These are phyloP conservation scores for Endotricha flammealis DNA, from an alignment of 2,888 invertebrate species.

Conservation along the genomic window DNA sequence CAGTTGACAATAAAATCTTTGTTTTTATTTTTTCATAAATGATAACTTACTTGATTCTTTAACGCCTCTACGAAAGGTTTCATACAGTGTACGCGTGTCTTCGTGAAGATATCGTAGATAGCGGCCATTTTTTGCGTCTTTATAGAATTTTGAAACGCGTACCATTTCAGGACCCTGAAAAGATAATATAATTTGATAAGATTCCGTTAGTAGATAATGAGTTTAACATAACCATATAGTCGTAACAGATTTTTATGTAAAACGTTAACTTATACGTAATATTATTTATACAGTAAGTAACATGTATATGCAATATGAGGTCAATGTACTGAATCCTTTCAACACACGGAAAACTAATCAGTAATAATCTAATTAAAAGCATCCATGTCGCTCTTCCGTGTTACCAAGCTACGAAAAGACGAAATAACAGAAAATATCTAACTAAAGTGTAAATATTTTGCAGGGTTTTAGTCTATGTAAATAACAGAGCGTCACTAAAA, in stretches of 20 bases:
- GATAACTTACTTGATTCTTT: conserved; percentile 93
- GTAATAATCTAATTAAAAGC: conserved; percentile 62
- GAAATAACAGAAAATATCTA: no score
- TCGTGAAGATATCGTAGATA: conserved; percentile 90
- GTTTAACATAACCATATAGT: no score
- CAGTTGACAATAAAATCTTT: no score
- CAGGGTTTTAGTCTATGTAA: conserved; percentile 12
- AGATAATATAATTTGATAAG: conserved; percentile 24
- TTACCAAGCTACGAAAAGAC: no score
- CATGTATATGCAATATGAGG: conserved; percentile 23
- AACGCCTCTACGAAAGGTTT: conserved; percentile 93
- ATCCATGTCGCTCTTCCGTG: no score
- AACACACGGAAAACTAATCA: conserved; percentile 46
- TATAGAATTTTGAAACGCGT: conserved; percentile 92
- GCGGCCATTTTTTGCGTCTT: conserved; percentile 92
- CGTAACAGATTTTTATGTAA: no score
- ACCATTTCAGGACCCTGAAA: conserved; percentile 93
- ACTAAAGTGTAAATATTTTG: no score
- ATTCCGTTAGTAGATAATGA: no score
- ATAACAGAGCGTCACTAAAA: conserved; percentile 30
- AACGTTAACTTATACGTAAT: no score
- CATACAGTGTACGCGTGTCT: conserved; percentile 92
- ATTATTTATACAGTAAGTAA: no score
- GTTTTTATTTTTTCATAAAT: no score
- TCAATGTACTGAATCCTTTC: conserved; percentile 59